A percentile compares a stretch with the other conserved stretches of the same genome.
These are phyloP conservation scores for Fratercula arctica DNA, from an alignment of 2,797 vertebrate species.

Conservation along the genomic window DNA sequence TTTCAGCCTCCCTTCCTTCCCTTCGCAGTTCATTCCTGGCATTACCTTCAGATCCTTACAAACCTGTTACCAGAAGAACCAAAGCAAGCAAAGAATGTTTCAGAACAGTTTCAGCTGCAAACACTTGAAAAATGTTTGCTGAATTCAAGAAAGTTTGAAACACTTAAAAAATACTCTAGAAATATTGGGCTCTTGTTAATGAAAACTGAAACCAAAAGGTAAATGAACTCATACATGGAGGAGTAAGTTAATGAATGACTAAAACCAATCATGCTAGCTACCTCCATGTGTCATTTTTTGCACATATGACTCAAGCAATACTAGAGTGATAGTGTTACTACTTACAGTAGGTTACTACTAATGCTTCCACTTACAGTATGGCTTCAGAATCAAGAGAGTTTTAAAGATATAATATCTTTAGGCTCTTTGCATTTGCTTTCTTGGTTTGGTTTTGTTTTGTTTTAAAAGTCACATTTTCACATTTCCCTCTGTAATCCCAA, in stretches of 20 bases:
- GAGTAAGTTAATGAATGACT: background rate
- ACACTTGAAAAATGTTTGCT: background rate
- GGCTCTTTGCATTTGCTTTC: background rate
- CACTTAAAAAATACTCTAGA: background rate
- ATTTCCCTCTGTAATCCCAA: background rate
- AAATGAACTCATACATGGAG: background rate
- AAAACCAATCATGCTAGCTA: background rate
- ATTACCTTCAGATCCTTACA: background rate
- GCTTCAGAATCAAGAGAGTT: background rate
- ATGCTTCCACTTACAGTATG: background rate
- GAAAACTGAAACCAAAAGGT: slow-evolving; percentile 9
- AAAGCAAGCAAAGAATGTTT: background rate
- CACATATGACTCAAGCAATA: background rate
- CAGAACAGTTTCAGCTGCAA: background rate
- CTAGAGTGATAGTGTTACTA: background rate
- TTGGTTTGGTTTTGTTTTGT: too few species aligned
- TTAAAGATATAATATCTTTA: background rate
- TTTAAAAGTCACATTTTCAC: background rate
- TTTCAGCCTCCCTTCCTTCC: slow-evolving; percentile 66
- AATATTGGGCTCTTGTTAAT: background rate
- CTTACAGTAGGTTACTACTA: background rate
- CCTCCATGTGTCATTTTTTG: background rate
- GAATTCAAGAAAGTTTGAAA: background rate
- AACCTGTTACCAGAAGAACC: background rate
- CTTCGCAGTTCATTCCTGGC: slow-evolving; percentile 50